Evolutionary conservation across 2,888 invertebrate species (phyloP).

Genomic region (Watsonalla binaria): DNA sequence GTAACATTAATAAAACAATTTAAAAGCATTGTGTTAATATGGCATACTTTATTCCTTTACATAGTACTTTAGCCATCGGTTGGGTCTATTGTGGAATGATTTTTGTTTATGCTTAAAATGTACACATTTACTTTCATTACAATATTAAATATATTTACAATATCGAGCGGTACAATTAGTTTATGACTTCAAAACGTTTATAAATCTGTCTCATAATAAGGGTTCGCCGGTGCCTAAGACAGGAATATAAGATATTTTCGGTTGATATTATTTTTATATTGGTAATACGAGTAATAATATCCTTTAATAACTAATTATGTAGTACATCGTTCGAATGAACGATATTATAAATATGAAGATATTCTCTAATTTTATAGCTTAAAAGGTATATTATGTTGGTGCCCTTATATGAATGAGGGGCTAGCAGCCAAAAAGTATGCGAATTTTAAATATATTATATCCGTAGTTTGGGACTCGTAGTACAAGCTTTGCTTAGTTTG

Average conservation of each 20-base stretch:
- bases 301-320: neutral
- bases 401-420: too few species aligned
- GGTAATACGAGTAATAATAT: neutral
- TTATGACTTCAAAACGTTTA: constrained; percentile 20
- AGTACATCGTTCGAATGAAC: neutral
- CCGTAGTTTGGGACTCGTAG: too few species aligned
- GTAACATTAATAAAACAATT: too few species aligned
- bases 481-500: too few species aligned
- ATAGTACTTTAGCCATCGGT: constrained; percentile 35
- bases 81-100: constrained; percentile 40
- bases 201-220: constrained; percentile 17
- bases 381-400: too few species aligned
- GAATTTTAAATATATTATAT: too few species aligned
- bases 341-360: neutral
- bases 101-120: constrained; percentile 24
- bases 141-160: constrained; percentile 10
- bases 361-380: too few species aligned
- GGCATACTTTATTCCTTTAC: constrained; percentile 53
- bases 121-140: constrained; percentile 8
- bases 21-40: constrained; percentile 23
- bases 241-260: too few species aligned
- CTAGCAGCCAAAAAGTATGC: too few species aligned
- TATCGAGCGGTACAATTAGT: constrained; percentile 15
- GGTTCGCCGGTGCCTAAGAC: neutral
- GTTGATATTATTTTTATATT: neutral